phyloP scores from a whole-genome alignment of 2,888 invertebrate genomes.

The Diabrotica balteata region DNA sequence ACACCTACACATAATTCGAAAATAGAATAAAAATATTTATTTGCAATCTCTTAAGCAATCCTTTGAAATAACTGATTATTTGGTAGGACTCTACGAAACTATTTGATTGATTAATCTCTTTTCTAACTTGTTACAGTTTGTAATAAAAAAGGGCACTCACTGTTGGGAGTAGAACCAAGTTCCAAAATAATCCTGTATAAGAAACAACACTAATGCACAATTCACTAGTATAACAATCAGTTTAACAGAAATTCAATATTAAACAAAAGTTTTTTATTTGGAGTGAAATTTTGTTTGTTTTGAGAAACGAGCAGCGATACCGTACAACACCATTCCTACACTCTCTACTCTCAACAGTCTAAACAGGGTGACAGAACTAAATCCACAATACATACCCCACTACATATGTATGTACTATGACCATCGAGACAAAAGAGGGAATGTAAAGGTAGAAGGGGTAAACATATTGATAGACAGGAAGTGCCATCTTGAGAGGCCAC shows the following conservation, averaged over 20 bases:
- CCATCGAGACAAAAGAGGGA: no score
- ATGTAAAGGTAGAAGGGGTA: no score
- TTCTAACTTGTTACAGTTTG: not conserved
- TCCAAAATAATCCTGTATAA: conserved; percentile 4
- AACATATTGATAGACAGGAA: no score
- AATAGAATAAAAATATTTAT: conserved; percentile 10
- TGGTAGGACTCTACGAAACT: not conserved
- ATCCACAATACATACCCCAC: no score
- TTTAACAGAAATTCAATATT: conserved; percentile 1
- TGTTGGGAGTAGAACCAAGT: not conserved
- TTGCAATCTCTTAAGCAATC: not conserved
- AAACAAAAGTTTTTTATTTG: conserved; percentile 9
- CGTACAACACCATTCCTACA: conserved; percentile 7
- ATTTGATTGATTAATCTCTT: not conserved
- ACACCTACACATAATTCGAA: conserved; percentile 8
- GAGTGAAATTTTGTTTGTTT: conserved; percentile 20
- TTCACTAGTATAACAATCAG: not conserved
- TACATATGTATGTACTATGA: no score
- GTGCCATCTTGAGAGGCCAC: no score
- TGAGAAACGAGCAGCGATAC: conserved; percentile 8
- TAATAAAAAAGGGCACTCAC: not conserved
- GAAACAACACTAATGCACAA: not conserved
- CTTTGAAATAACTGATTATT: no score
- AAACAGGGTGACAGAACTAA: no score
- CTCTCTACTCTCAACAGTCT: not conserved